Conservation (phyloP, 2,113 vertebrate species). For the Nothobranchius kuhntae region DNA sequence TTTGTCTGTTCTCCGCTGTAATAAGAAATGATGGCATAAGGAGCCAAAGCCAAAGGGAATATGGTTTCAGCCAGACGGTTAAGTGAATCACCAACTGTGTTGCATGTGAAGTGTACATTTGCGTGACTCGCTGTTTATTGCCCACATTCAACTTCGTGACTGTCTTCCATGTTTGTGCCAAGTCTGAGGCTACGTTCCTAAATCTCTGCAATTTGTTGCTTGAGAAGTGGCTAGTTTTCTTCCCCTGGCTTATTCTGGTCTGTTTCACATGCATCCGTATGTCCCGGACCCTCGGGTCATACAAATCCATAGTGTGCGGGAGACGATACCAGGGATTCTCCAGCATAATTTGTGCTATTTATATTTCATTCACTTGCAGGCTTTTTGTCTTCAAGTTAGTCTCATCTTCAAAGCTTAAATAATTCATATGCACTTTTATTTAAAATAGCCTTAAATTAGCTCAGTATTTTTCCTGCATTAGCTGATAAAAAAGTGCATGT, state of each 20-base stretch:
- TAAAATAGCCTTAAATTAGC: no score
- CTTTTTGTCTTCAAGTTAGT: background rate
- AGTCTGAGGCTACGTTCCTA: constrained; percentile 69
- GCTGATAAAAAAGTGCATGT: background rate
- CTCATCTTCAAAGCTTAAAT: background rate
- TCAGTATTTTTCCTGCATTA: no score
- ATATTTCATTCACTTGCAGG: no score
- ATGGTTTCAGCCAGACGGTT: constrained; percentile 59
- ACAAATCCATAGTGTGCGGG: constrained; percentile 48
- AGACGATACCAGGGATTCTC: constrained; percentile 3
- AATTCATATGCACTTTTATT: no score
- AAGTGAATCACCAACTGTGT: constrained; percentile 71
- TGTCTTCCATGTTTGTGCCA: constrained; percentile 70
- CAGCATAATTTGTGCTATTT: background rate
- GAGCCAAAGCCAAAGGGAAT: constrained; percentile 56
- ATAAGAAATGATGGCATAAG: constrained; percentile 66
- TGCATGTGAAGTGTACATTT: constrained; percentile 75
- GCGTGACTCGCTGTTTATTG: constrained; percentile 79
- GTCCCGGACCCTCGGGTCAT: constrained; percentile 39
- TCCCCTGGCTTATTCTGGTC: constrained; percentile 34
- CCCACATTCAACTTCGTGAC: constrained; percentile 71
- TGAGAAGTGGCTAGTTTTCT: constrained; percentile 53
- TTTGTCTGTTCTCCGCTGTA: constrained; percentile 58
- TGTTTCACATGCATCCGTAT: constrained; percentile 53
- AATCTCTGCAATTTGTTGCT: constrained; percentile 65